A percentile compares a stretch with the other conserved stretches of the same genome.
Evolutionary conservation across 2,797 vertebrate genomes (phyloP).

Genomic region (Lophotriccus pileatus): DNA sequence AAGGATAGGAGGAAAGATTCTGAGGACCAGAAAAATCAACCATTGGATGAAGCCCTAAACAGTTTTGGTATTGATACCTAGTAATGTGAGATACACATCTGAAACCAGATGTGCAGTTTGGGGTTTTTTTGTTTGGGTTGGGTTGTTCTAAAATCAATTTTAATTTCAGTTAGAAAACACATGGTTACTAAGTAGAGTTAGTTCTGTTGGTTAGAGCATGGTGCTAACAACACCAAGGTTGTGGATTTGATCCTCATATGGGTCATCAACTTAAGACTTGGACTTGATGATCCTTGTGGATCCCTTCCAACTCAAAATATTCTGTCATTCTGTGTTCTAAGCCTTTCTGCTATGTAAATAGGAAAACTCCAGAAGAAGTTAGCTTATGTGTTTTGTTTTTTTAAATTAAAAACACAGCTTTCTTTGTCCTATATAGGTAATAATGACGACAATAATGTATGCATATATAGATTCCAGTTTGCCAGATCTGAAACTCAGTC

Average conservation of each 20-base stretch:
- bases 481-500: background rate
- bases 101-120: background rate
- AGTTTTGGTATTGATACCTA: background rate
- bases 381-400: background rate
- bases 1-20: background rate
- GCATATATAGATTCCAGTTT: rapidly evolving
- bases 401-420: background rate
- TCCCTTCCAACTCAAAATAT: background rate
- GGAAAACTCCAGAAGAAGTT: background rate
- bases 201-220: background rate
- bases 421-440: background rate
- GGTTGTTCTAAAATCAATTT: background rate
- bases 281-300: background rate
- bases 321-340: background rate
- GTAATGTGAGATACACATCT: background rate
- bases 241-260: background rate
- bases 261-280: background rate
- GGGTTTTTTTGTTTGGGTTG: rapidly evolving
- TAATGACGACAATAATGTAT: background rate
- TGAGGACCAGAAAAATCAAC: background rate
- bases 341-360: background rate
- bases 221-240: background rate
- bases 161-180: background rate
- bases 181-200: background rate
- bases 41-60: background rate